Conservation (phyloP, 2,113 vertebrate genomes). For the Rostratula benghalensis region DNA sequence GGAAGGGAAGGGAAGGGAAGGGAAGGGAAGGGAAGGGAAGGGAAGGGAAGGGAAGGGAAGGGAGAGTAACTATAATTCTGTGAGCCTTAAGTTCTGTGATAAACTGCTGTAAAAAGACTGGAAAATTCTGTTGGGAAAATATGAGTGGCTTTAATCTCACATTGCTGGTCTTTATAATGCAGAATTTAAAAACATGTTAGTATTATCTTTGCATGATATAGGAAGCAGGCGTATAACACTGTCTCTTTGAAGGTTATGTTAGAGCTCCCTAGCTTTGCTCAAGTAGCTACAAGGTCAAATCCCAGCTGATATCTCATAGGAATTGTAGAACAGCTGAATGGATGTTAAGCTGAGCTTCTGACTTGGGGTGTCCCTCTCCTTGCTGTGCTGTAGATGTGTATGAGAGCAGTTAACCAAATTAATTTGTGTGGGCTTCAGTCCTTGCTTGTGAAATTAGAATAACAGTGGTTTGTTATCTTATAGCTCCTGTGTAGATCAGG, state of each 20-base stretch:
- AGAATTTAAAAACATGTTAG: not conserved
- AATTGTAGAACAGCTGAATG: not conserved
- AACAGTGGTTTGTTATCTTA: not conserved
- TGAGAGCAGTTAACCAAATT: not conserved
- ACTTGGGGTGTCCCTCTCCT: not conserved
- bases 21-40: too few species aligned
- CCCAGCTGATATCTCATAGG: not conserved
- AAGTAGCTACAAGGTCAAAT: not conserved
- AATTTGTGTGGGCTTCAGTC: not conserved
- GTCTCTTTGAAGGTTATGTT: not conserved
- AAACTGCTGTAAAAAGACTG: not conserved
- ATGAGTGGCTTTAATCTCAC: not conserved
- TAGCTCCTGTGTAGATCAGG: not conserved
- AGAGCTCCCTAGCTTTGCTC: not conserved
- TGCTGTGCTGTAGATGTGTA: fast-evolving
- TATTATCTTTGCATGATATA: not conserved
- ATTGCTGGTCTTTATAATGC: not conserved
- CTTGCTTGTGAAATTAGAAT: not conserved
- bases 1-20: too few species aligned
- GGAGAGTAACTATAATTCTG: not conserved
- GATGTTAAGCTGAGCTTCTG: not conserved
- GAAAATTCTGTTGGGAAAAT: not conserved
- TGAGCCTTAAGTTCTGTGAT: not conserved
- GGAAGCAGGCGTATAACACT: not conserved
- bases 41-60: not conserved